phyloP scores from a whole-genome alignment of 2,113 vertebrate species.

The Cephalopterus ornatus region DNA sequence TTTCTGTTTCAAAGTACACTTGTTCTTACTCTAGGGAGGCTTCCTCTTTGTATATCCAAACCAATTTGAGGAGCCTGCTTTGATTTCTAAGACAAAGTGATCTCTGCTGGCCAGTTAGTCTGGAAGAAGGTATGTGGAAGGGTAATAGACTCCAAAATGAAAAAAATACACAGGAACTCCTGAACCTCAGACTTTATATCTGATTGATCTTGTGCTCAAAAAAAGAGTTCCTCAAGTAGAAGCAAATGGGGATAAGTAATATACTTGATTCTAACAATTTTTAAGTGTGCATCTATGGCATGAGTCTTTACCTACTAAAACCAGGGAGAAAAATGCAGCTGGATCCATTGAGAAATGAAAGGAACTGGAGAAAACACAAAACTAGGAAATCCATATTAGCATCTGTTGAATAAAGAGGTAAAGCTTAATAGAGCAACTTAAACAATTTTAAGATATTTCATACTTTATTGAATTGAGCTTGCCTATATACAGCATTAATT shows the following conservation, averaged over 20 bases:
- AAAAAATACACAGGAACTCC: neutral
- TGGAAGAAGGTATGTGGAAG: neutral
- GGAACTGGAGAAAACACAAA: neutral
- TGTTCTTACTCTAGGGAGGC: neutral
- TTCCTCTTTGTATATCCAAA: neutral
- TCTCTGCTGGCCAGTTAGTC: neutral
- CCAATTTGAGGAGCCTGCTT: neutral
- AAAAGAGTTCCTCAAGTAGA: neutral
- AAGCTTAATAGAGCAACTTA: neutral
- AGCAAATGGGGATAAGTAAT: neutral
- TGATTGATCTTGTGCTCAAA: neutral
- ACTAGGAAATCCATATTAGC: neutral
- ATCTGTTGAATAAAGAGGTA: neutral
- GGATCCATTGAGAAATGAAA: neutral
- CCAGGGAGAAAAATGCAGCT: neutral
- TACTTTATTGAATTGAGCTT: neutral
- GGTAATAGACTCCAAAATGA: neutral
- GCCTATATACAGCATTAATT: neutral
- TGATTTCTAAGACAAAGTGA: neutral
- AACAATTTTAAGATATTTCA: neutral
- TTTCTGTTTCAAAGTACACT: neutral
- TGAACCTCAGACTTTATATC: neutral
- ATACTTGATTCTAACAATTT: neutral
- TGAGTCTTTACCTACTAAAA: neutral
- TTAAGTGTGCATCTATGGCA: neutral